phyloP scores from a whole-genome alignment of 2,797 vertebrate species.

The Malurus leucopterus region DNA sequence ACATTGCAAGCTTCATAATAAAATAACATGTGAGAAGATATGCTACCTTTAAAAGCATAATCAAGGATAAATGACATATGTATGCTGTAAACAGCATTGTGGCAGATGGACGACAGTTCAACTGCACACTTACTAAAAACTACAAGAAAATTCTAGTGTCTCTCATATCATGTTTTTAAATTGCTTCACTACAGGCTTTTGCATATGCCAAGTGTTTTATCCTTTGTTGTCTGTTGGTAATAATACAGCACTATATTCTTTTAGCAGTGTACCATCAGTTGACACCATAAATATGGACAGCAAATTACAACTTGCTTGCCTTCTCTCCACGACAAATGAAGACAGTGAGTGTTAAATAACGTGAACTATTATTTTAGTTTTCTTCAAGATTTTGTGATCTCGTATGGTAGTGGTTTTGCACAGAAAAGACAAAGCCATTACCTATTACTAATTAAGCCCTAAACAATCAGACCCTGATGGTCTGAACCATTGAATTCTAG shows the following conservation, averaged over 20 bases:
- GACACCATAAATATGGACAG: neutral
- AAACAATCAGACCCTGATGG: neutral
- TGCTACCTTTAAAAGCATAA: neutral
- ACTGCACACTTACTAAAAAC: neutral
- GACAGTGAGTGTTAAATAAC: neutral
- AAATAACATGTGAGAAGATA: neutral
- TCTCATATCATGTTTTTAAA: neutral
- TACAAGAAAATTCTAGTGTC: neutral
- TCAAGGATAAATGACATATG: neutral
- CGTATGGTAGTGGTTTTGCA: neutral
- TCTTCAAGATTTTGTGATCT: neutral
- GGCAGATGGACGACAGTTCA: neutral
- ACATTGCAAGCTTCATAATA: neutral
- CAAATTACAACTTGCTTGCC: neutral
- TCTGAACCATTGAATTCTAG: neutral
- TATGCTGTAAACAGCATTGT: neutral
- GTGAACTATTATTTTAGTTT: neutral
- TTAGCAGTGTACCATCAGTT: neutral
- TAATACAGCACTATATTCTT: neutral
- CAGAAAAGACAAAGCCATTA: neutral
- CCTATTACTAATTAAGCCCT: neutral
- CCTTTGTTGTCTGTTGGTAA: neutral
- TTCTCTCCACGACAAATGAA: slow-evolving; percentile 1
- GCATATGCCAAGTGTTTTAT: neutral
- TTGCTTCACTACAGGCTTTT: neutral